phyloP scores from a whole-genome alignment of 2,888 invertebrate species.

The Diogma glabrata region DNA sequence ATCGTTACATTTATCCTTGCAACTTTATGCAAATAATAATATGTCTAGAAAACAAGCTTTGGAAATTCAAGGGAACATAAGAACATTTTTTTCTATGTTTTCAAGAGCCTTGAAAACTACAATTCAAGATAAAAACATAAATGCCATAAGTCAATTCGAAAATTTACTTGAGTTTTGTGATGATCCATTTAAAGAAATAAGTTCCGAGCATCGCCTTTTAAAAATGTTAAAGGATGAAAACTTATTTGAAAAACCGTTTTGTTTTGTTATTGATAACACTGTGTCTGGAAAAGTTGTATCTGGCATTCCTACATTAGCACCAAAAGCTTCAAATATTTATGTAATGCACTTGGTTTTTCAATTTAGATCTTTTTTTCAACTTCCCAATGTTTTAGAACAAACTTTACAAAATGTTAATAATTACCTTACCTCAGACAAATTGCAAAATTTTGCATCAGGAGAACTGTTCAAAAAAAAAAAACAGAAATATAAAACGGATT shows the following conservation, averaged over 20 bases:
- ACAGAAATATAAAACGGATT: neutral
- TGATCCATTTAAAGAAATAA: slow-evolving; percentile 14
- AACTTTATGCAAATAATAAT: slow-evolving; percentile 8
- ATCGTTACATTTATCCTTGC: slow-evolving; percentile 8
- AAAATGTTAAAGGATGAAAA: slow-evolving; percentile 13
- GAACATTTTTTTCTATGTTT: slow-evolving; percentile 8
- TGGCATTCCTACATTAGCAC: slow-evolving; percentile 11
- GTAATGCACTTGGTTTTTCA: slow-evolving; percentile 14
- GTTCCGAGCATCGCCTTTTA: slow-evolving; percentile 14
- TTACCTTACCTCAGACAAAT: neutral
- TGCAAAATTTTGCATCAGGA: slow-evolving; percentile 13
- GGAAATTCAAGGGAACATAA: slow-evolving; percentile 11
- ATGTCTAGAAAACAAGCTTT: slow-evolving; percentile 13
- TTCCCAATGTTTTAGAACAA: slow-evolving; percentile 12
- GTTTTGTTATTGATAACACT: slow-evolving; percentile 5
- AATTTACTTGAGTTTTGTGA: slow-evolving; percentile 9
- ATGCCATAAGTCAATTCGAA: neutral
- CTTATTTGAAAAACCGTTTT: slow-evolving; percentile 10
- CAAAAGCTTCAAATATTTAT: slow-evolving; percentile 10
- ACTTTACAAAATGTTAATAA: neutral
- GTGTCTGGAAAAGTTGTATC: slow-evolving; percentile 3
- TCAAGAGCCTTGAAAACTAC: neutral
- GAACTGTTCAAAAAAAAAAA: slow-evolving; percentile 12
- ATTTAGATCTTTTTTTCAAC: slow-evolving; percentile 14
- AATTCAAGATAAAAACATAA: neutral